Base-by-base conservation (phyloP, 2,113 vertebrate genomes). In the Cephalopterus ornatus region DNA sequence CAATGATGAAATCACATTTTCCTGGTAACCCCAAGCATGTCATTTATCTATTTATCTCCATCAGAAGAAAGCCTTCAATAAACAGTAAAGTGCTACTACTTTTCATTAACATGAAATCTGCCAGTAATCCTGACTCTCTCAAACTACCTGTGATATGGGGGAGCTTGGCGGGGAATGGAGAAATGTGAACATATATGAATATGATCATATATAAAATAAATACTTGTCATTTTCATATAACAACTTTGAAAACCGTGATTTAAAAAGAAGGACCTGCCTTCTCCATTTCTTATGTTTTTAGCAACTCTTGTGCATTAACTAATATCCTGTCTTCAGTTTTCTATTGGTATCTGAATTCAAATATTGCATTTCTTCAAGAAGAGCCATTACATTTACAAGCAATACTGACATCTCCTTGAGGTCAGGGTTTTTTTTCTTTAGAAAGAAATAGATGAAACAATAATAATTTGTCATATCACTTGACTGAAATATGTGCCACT, bases 41-140 rank as follows among this genome's bases (percentile, higher is more conserved):
- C 66, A 97, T 98, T 97, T 95, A 93, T 97, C 96, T 97, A 95
- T 98, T 97, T 95, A 95, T 98, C 97, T 97, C 92, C 89, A 92
- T 97, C 98, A 98, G 79, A 76, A 63, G 88, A 97, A 97, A 98
- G 83, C 66, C 77, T 42, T 95, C 96, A 77, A 42, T 81, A 94
- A 94, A 97, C 95, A 97, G 98, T 96, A 95, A 97, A 98, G 95
- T 94, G 96, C 95, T 97, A 98, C 91, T 73, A 73, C 92, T 91
- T 97, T 95, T 97, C 95, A 96, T 96, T 98, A 97, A 96, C 94
- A 92, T 97, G 96, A 97, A 97, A 95, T 91, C 65, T 92, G 85
- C 68, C 35, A 90, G 78, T 85, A 97, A 96, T 89, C 94, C 88
- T 89, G 67, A 84, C 53, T 92, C 84, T 88, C 68, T 49, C 47